A percentile compares a stretch with the other conserved stretches of the same genome.
Conservation (phyloP, 2,113 vertebrate genomes). For the Macrotis lagotis region DNA sequence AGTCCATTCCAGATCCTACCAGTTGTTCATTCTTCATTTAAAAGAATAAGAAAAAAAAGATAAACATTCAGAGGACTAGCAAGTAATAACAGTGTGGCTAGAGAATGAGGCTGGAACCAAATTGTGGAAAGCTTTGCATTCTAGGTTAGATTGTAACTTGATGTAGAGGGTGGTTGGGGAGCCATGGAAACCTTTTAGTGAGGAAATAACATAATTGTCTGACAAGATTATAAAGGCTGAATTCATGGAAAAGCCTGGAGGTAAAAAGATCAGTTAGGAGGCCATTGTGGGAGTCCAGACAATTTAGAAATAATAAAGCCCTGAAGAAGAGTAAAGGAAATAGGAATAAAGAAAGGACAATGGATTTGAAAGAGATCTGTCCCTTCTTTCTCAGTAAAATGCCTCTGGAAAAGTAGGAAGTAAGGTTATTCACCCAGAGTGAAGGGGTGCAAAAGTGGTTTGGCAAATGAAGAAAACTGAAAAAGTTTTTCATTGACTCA, state of each 20-base stretch:
- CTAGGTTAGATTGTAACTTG: neutral
- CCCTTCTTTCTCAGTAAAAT: neutral
- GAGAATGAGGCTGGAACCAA: neutral
- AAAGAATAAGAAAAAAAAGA: neutral
- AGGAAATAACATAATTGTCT: neutral
- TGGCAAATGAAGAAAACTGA: neutral
- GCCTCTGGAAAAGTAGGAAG: neutral
- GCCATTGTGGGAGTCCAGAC: neutral
- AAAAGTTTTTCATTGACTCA: neutral
- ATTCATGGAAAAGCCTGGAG: neutral
- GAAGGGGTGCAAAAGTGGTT: neutral
- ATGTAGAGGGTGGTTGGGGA: neutral
- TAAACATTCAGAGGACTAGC: neutral
- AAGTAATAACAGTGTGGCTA: neutral
- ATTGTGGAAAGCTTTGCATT: neutral
- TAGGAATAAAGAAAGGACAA: neutral
- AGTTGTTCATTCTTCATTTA: neutral
- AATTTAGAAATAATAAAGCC: neutral
- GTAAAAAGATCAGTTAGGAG: neutral
- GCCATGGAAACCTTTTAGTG: neutral
- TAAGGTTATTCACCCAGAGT: neutral
- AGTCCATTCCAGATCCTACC: neutral
- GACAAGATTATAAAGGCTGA: neutral
- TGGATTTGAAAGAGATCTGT: neutral
- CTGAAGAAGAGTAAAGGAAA: neutral